Evolutionary conservation across 2,113 vertebrate species (phyloP), one percentile per base, ranked within the genome.

Genomic region (Poecile atricapillus): DNA sequence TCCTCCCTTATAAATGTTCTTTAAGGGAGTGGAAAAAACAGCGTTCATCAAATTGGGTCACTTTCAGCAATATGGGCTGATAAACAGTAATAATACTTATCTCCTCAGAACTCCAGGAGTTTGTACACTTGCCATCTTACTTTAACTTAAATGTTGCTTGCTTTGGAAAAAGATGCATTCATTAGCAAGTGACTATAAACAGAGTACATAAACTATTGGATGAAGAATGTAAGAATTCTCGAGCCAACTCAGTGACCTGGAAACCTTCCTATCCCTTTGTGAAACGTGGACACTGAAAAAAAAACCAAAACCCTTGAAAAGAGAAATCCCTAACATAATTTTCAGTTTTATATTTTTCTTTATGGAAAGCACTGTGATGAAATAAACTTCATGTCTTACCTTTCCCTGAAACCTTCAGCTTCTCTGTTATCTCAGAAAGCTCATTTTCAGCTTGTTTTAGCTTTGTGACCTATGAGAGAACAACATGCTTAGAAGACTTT

Each of bases 401-500:
- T 98, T 97, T 98, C 27, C 96, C 98, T 52, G 98, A 98, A 62
- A 97, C 79, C 84, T 96, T 98, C 73, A 99, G 98, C 84, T 98
- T 99, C 65, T 98, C 98, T 83, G 99, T 98, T 58, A 99, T 98
- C 49, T 99, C 98, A 62, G 97, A 95, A 65, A 99, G 97, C 74
- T 99, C 98, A 78, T 97, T 98, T 97, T 99, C 99, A 96, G 99
- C 98, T 93, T 97, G 97, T 19, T 98, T 98, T 93, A 99, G 97
- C 94, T 99, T 99, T 93, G 87, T 96, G 89, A 99, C 97, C 99
- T 99, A 53, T 21, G 73, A 94, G 19, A 67, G 53, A 92, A 84
- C 31, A 74, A 87, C 15, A 65, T 0, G 3, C 7, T 90, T 93
- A 74, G 25, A 77, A 63, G 15, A 93, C 13, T n/a, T 64, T 43